Evolutionary conservation across 1,140 invertebrate species (phyloP), one percentile per base, ranked within the genome.

Genomic region (Sycophaga agraensis): DNA sequence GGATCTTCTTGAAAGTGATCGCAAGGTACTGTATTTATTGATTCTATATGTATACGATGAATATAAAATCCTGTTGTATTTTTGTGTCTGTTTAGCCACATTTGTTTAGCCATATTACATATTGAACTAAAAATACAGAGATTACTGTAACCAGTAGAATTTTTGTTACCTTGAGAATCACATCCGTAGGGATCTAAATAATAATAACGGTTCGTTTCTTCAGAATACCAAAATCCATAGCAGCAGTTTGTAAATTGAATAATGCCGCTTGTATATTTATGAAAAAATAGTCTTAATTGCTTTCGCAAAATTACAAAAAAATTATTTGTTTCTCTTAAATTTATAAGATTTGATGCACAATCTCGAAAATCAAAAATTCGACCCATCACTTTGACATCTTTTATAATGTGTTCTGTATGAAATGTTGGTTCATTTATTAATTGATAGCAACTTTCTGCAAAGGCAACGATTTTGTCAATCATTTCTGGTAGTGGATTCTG

Each of bases 151-250:
- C 77, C 76, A 14, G 59, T 58, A 11, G 8, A 63, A 0, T 6
- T 40, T 56, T 63, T 73, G 40, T 28, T 69, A 2, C 79, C 78
- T 26, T 62, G 66, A 0, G 34, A 26, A 14, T 73, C 68, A 37
- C 74, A 79, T 0, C 56, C 66, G 55, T 81, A 81, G 26, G 79
- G 79, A 68, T 81, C 77, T 0, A 80, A 39, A 16, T 79, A 81
- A 9, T 77, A 80, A 17, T 76, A 81, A 7, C 69, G 70, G 6
- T 70, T 69, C 0, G 70, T 78, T 7, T 62, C 9, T 43, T 61
- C 61, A 0, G 72, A 80, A 22, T 77, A 76, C 79, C 79, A 81
- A 58, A 81, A 80, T 12, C 72, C 78, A 37, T 79, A 81, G n/a
- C 77, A 80, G 50, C 78, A 79, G 17, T 80, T 80, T 0, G 72